phyloP scores from a whole-genome alignment of 2,888 invertebrate genomes.

The Temnothorax ravouxi region DNA sequence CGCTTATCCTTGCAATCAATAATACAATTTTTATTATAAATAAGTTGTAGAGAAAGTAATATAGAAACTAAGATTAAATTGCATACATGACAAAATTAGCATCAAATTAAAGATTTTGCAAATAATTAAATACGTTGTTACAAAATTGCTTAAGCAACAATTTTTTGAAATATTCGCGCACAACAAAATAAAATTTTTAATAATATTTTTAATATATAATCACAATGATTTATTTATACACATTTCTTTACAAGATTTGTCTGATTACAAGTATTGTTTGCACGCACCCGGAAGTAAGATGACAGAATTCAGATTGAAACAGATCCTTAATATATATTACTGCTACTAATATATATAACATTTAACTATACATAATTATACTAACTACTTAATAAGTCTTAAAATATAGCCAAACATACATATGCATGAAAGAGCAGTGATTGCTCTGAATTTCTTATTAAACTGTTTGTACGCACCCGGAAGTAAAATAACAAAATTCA shows the following conservation, averaged over 20 bases:
- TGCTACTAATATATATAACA: background rate
- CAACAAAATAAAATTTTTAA: background rate
- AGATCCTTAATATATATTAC: background rate
- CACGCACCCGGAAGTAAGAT: background rate
- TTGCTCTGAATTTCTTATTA: background rate
- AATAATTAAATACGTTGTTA: background rate
- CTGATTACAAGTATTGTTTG: background rate
- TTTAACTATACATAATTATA: background rate
- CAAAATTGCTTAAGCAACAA: background rate
- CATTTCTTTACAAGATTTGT: background rate
- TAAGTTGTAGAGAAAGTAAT: background rate
- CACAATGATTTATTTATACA: background rate
- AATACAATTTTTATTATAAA: conserved; percentile 19
- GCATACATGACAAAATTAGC: background rate
- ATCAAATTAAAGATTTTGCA: background rate
- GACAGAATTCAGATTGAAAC: background rate
- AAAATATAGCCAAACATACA: background rate
- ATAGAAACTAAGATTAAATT: background rate
- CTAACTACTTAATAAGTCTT: background rate
- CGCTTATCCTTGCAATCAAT: background rate
- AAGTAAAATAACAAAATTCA: background rate
- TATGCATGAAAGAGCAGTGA: background rate
- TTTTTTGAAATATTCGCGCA: background rate
- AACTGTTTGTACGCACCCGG: background rate
- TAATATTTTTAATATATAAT: background rate